These are phyloP conservation scores for Lasius platythorax DNA, from an alignment of 2,888 invertebrate genomes.

Conservation along the genomic window DNA sequence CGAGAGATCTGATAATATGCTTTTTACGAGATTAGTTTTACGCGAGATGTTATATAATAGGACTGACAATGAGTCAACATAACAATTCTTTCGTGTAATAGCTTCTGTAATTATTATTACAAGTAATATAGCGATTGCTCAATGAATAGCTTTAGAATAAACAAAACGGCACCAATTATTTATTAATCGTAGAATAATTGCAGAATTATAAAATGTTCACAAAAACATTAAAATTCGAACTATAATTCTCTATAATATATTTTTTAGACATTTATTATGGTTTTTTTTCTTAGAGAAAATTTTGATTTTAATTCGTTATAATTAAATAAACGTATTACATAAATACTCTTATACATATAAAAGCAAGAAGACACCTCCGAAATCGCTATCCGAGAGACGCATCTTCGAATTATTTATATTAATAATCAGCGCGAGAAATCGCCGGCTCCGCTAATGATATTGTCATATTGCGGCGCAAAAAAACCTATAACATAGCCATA, in stretches of 20 bases:
- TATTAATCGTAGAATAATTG: neutral
- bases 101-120: neutral
- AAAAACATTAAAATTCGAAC: neutral
- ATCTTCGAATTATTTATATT: neutral
- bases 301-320: neutral
- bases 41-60: neutral
- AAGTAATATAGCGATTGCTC: neutral
- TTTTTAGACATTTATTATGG: neutral
- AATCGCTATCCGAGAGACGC: neutral
- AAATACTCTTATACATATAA: neutral
- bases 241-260: neutral
- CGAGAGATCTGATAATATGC: neutral
- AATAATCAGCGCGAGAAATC: conserved; percentile 1
- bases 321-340: neutral
- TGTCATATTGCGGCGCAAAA: conserved; percentile 25
- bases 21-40: neutral
- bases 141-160: neutral
- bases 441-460: conserved; percentile 21
- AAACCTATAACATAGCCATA: neutral
- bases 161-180: neutral
- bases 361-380: neutral
- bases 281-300: neutral
- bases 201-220: neutral
- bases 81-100: neutral
- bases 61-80: neutral